phyloP scores from a whole-genome alignment of 1,140 invertebrate species.

The Tribolium castaneum region DNA sequence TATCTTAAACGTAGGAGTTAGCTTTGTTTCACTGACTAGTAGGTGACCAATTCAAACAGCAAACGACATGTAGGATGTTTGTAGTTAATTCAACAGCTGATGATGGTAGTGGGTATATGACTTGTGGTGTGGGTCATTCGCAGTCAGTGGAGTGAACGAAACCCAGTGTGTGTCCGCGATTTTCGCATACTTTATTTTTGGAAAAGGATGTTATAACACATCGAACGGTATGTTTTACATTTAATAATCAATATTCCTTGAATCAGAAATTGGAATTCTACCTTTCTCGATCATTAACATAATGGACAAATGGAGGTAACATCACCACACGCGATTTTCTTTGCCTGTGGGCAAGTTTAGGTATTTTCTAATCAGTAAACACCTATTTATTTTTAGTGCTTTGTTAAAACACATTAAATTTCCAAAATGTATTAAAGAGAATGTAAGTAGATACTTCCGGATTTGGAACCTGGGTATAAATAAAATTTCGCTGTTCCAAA shows the following conservation, averaged over 20 bases:
- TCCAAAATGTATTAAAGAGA: too few relatives aligned
- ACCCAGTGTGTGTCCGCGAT: neutral
- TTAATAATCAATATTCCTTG: neutral
- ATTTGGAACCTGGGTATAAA: too few relatives aligned
- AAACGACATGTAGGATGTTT: neutral
- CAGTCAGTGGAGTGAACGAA: neutral
- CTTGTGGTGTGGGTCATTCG: slow-evolving; percentile 12
- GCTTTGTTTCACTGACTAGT: slow-evolving; percentile 16
- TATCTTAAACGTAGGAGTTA: slow-evolving; percentile 7
- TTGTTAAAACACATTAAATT: too few relatives aligned
- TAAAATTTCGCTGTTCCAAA: too few relatives aligned
- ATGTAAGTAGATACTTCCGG: too few relatives aligned
- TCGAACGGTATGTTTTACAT: neutral
- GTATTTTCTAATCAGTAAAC: neutral
- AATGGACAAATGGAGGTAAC: neutral
- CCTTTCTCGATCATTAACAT: neutral
- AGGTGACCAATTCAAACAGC: neutral
- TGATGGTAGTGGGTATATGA: slow-evolving; percentile 9
- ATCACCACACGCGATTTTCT: neutral
- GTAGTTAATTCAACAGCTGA: slow-evolving; percentile 19
- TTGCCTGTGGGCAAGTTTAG: neutral
- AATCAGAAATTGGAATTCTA: neutral
- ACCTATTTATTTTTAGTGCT: neutral
- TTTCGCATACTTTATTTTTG: neutral
- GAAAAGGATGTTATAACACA: neutral